Conservation (phyloP, 2,113 vertebrate genomes). For the Halcyon malimbica region DNA sequence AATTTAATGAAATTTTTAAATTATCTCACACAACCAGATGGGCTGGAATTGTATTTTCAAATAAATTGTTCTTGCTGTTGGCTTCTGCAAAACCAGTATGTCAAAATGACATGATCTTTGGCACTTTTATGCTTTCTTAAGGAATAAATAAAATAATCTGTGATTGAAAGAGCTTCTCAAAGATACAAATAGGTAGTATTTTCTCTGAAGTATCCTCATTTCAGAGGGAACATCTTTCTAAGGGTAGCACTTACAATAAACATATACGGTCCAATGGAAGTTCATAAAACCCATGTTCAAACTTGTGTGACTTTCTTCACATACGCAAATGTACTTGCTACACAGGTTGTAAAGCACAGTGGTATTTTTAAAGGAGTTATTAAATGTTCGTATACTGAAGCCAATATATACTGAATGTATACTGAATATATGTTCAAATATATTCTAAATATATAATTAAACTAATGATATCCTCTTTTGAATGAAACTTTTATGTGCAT, state of each 20-base stretch:
- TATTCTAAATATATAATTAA: background rate
- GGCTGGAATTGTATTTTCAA: background rate
- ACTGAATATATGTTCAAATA: background rate
- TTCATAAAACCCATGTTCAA: background rate
- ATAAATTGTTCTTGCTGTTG: background rate
- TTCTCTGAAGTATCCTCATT: background rate
- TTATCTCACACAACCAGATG: background rate
- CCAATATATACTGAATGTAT: background rate
- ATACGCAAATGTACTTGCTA: background rate
- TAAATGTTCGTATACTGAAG: background rate
- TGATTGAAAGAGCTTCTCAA: background rate
- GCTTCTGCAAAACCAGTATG: background rate
- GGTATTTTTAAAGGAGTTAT: background rate
- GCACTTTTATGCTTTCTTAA: background rate
- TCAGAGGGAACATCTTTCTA: background rate
- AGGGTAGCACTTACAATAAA: background rate
- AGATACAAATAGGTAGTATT: background rate
- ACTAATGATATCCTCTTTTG: background rate
- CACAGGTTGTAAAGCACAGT: background rate
- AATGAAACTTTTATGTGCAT: background rate
- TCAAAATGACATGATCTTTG: background rate
- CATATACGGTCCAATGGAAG: background rate
- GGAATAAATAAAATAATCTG: background rate
- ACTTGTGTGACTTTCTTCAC: background rate
- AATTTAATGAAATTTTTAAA: constrained; percentile 16